Percentiles rank a stretch among this genome's conserved stretches.
These are phyloP conservation scores for Tetramorium simillimum DNA, from an alignment of 1,140 invertebrate species.

Conservation along the genomic window DNA sequence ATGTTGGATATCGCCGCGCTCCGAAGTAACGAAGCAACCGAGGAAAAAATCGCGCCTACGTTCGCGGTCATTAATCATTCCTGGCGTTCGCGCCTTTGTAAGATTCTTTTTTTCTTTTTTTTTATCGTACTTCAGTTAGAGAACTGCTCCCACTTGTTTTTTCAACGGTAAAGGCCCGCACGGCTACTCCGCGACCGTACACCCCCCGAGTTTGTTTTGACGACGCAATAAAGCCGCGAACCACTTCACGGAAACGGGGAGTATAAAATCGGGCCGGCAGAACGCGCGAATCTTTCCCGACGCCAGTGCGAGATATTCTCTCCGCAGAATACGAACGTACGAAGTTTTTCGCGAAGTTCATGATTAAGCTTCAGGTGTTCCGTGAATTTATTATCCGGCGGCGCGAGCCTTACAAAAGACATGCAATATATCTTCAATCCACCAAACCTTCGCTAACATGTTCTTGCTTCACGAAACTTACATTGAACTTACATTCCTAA, in stretches of 20 bases:
- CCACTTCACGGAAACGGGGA: background rate
- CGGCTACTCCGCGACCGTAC: background rate
- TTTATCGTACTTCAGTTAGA: background rate
- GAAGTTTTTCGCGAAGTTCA: conserved; percentile 1
- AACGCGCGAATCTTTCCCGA: background rate
- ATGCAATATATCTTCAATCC: background rate
- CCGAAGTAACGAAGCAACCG: background rate
- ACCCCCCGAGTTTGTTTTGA: conserved; percentile 3
- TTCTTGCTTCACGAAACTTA: background rate
- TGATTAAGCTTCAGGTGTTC: conserved; percentile 24
- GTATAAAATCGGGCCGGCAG: background rate
- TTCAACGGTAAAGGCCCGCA: background rate
- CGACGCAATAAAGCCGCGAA: conserved; percentile 8
- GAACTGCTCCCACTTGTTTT: conserved; percentile 3
- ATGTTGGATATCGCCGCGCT: background rate
- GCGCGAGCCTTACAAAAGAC: background rate
- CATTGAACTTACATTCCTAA: background rate
- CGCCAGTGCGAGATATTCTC: background rate
- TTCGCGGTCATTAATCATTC: conserved; percentile 32
- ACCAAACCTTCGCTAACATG: background rate
- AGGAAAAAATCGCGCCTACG: background rate
- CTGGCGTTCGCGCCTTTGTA: background rate
- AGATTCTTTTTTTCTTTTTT: background rate
- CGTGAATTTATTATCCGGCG: conserved; percentile 16
- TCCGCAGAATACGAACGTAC: background rate